These are phyloP conservation scores for Menura novaehollandiae DNA, from an alignment of 2,113 vertebrate genomes.

Conservation along the genomic window DNA sequence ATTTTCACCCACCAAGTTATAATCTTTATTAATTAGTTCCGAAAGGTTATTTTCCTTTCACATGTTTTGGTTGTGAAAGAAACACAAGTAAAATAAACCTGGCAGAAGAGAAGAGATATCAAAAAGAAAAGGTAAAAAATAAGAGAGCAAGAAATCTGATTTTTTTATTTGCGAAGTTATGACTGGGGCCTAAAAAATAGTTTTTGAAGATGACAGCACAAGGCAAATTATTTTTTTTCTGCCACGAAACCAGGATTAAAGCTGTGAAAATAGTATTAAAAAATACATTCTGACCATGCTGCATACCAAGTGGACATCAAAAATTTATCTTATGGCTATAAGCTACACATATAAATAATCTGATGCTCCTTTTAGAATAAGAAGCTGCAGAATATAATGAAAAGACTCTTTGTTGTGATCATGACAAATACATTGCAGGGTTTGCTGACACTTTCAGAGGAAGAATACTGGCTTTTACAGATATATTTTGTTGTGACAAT, in stretches of 20 bases:
- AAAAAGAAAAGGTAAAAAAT: neutral
- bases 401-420: neutral
- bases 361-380: neutral
- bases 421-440: neutral
- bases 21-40: neutral
- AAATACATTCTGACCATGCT: neutral
- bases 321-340: neutral
- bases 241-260: neutral
- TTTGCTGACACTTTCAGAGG: neutral
- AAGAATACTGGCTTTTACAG: neutral
- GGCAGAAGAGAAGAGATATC: neutral
- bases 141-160: neutral
- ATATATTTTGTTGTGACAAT: neutral
- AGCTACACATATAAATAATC: neutral
- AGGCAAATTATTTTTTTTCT: neutral
- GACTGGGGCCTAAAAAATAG: neutral
- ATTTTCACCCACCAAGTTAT: neutral
- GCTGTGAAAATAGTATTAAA: neutral
- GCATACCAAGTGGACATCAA: neutral
- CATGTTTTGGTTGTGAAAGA: neutral
- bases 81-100: neutral
- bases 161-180: neutral
- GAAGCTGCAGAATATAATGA: neutral
- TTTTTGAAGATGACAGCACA: neutral
- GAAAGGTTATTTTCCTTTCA: neutral